Percentiles rank a stretch among this genome's conserved stretches.
phyloP scores from a whole-genome alignment of 2,797 vertebrate genomes.

The Taeniopygia guttata region DNA sequence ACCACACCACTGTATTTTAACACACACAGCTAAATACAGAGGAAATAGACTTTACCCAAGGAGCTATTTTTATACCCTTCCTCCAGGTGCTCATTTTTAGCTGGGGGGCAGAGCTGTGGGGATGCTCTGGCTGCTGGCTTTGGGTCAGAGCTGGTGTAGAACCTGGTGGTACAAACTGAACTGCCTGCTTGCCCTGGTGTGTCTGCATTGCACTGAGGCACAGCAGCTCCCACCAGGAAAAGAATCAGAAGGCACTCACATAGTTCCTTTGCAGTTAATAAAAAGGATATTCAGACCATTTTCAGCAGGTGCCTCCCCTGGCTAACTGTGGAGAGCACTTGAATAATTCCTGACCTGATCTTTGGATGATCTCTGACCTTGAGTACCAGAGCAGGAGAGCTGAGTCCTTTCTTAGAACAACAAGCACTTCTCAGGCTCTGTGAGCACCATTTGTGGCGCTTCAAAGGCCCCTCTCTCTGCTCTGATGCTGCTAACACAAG shows the following conservation, averaged over 20 bases:
- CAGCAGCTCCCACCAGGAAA: not conserved
- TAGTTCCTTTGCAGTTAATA: not conserved
- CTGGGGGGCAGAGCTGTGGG: not conserved
- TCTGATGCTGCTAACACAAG: not conserved
- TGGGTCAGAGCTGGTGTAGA: not conserved
- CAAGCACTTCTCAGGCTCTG: not conserved
- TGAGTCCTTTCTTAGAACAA: not conserved
- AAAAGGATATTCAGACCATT: not conserved
- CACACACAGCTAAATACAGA: not conserved
- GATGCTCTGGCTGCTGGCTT: not conserved
- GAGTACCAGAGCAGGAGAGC: not conserved
- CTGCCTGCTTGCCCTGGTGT: not conserved
- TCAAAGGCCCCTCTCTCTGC: not conserved
- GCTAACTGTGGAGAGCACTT: not conserved
- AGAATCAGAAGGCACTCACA: not conserved
- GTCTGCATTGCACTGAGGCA: not conserved
- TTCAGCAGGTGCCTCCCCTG: not conserved
- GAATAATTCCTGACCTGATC: not conserved
- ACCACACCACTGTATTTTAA: not conserved
- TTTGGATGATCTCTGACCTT: not conserved
- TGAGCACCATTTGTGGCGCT: not conserved
- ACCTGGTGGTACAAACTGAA: not conserved
- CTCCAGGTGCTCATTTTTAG: not conserved
- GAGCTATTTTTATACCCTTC: conserved; percentile 10
- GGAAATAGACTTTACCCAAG: not conserved